Conservation (phyloP, 2,797 vertebrate species). For the Zalophus californianus region DNA sequence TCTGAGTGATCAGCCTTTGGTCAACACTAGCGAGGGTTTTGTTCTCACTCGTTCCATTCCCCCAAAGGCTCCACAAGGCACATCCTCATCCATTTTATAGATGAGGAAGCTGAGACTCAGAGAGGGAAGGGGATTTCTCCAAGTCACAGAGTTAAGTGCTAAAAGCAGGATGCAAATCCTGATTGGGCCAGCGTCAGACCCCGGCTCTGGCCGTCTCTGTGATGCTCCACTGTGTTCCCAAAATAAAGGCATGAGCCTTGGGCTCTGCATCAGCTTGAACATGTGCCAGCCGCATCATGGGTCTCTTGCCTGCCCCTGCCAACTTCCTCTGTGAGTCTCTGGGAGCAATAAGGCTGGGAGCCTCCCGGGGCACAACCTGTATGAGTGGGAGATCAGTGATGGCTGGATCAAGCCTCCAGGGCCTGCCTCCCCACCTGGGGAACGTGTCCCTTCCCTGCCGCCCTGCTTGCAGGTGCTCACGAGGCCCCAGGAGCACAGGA, state of each 20-base stretch:
- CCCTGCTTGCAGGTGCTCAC: rapidly evolving
- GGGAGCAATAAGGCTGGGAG: background rate
- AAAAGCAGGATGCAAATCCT: background rate
- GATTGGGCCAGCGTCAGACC: background rate
- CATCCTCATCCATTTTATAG: background rate
- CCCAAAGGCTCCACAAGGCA: background rate
- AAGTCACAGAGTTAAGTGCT: background rate
- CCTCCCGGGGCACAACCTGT: background rate
- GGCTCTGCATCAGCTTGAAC: background rate
- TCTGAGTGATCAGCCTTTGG: background rate
- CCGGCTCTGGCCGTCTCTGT: background rate
- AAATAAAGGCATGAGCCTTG: background rate
- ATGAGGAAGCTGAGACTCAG: background rate
- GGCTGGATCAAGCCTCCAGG: constrained; percentile 22
- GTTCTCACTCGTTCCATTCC: rapidly evolving
- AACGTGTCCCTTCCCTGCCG: background rate
- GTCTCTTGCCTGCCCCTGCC: background rate
- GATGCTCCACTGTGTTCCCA: background rate
- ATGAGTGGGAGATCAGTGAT: background rate
- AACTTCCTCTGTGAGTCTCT: background rate
- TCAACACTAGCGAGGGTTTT: background rate
- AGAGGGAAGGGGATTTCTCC: background rate
- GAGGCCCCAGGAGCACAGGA: background rate
- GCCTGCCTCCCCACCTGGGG: background rate
- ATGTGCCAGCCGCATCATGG: background rate